Evolutionary conservation across 2,888 invertebrate genomes (phyloP), one percentile per base, ranked within the genome.

Genomic region (Mylabris sibirica): DNA sequence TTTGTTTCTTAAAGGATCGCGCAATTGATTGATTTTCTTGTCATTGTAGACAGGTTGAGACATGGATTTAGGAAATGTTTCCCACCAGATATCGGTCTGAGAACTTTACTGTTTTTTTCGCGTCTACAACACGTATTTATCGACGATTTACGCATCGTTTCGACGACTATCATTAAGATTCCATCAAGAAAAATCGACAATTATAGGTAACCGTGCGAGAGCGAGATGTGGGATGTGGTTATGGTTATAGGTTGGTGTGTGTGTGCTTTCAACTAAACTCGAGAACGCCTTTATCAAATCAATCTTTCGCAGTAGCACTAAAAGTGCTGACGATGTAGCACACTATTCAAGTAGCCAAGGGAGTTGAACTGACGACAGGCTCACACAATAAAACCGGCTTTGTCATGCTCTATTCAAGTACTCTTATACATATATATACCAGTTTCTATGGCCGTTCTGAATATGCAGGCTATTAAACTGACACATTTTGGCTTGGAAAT

Each of bases 281-380:
- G 77, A 81, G 77, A 79, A 81, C 80, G 82, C 82, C 82, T 80
- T 83, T 83, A 84, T 84, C 84, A 81, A 83, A 83, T 84, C 82
- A 83, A 83, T 84, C 84, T 83, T 79, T 80, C 75, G 78, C 77
- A 82, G 81, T 80, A 79, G 80, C 78, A 72, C 75, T 76, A 78
- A 84, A 83, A 83, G 81, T 81, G 83, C 83, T 83, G 83, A 83
- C 82, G 81, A 75, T 77, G 81, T 80, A 78, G 79, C 80, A 72
- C 76, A 80, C 80, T 74, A 81, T 82, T 81, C 81, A 81, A 81
- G 81, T 81, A 77, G 79, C 78, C 80, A 76, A 72, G 76, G 77
- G 78, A 75, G 75, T 64, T 57, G 57, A 57, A 57, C 57, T 26
- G 57, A 57, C 68, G 71, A 63, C 57, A 72, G 74, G 75, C 67